Evolutionary conservation across 2,797 vertebrate genomes (phyloP).

Genomic region (Acanthiza pusilla): DNA sequence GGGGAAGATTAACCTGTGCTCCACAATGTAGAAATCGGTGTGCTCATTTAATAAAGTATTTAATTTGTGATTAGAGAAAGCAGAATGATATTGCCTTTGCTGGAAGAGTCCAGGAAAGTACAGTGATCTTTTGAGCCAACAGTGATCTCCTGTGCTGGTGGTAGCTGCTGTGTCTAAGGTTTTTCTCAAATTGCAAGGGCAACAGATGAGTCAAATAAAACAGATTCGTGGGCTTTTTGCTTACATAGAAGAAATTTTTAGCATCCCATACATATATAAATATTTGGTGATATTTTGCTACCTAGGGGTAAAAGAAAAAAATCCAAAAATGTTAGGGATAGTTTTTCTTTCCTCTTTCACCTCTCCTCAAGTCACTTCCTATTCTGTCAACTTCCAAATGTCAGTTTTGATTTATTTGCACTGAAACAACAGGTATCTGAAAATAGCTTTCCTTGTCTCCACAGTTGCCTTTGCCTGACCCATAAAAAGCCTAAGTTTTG

Average conservation of each 20-base stretch:
- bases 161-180: background rate
- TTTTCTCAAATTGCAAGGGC: background rate
- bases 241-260: background rate
- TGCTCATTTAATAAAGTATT: background rate
- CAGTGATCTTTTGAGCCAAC: background rate
- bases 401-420: background rate
- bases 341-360: background rate
- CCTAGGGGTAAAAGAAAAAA: background rate
- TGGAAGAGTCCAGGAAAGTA: background rate
- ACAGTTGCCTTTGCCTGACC: background rate
- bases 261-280: background rate
- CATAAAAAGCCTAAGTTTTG: background rate
- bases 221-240: background rate
- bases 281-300: background rate
- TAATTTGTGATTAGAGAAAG: background rate
- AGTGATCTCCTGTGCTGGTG: background rate
- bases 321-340: background rate
- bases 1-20: background rate
- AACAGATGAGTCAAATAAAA: background rate
- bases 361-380: background rate
- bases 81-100: background rate
- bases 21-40: background rate
- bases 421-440: constrained; percentile 15
- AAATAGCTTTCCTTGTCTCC: background rate
- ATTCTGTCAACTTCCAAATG: background rate